Conservation (phyloP, 1,140 invertebrate genomes). For the Trichomalopsis sarcophagae region DNA sequence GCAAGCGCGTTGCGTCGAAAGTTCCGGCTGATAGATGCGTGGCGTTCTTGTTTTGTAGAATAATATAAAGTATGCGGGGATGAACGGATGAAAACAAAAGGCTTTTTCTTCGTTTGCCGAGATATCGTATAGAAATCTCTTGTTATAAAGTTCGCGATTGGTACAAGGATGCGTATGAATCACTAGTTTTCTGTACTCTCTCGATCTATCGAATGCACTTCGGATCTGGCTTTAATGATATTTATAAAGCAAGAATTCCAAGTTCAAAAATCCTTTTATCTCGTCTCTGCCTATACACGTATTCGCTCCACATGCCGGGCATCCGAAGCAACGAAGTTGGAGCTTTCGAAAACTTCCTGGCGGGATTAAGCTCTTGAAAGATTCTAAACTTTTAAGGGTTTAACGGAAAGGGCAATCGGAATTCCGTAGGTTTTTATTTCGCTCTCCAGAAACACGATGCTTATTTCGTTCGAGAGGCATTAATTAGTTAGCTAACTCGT, state of each 20-base stretch:
- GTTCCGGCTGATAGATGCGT: background rate
- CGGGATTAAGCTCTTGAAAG: background rate
- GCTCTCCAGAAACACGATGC: background rate
- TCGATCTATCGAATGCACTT: too few species aligned
- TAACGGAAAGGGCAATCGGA: background rate
- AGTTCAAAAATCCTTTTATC: background rate
- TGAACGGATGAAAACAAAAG: background rate
- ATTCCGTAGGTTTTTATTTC: background rate
- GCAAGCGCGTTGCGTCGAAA: background rate
- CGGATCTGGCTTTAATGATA: background rate
- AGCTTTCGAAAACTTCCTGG: background rate
- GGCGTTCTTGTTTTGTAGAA: background rate
- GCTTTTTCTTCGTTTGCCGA: background rate
- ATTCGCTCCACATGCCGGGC: background rate
- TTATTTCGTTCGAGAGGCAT: too few species aligned
- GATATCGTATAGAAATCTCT: background rate
- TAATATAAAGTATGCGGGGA: background rate
- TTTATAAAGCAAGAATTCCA: background rate
- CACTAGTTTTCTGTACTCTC: too few species aligned
- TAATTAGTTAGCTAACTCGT: too few species aligned
- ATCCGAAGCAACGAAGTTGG: background rate
- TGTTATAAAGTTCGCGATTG: background rate
- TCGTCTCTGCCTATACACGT: background rate
- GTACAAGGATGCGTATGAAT: background rate
- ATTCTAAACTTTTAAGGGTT: background rate